Conservation (phyloP, 2,888 invertebrate species). For the Phasia obesa region DNA sequence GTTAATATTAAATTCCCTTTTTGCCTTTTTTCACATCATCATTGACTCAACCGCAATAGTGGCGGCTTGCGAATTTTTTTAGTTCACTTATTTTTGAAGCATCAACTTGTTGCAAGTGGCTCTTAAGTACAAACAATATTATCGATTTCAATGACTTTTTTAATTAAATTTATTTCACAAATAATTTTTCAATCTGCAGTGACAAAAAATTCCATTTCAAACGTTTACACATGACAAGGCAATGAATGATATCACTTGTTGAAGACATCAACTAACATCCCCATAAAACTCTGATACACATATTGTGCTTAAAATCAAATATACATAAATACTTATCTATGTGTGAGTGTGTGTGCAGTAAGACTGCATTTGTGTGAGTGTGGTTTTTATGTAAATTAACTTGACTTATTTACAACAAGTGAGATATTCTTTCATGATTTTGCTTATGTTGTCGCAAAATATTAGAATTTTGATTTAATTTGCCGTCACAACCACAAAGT, state of each 20-base stretch:
- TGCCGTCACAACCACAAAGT: background rate
- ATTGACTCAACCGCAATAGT: constrained; percentile 3
- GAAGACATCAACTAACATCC: constrained; percentile 10
- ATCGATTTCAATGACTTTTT: constrained; percentile 61
- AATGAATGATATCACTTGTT: constrained; percentile 42
- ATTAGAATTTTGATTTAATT: background rate
- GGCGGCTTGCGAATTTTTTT: background rate
- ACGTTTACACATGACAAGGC: constrained; percentile 54
- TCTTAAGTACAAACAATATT: constrained; percentile 52
- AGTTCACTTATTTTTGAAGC: background rate
- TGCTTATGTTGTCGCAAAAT: background rate
- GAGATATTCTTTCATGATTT: background rate
- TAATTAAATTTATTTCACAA: constrained; percentile 43
- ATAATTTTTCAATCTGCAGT: constrained; percentile 28
- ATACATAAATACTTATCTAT: background rate
- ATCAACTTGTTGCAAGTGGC: constrained; percentile 65
- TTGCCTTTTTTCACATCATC: background rate
- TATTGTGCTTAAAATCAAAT: constrained; percentile 24
- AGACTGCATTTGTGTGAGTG: background rate
- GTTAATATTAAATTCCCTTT: constrained; percentile 11
- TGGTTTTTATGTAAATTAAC: constrained; percentile 12
- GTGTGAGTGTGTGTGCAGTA: background rate
- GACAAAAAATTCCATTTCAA: constrained; percentile 55
- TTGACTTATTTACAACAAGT: background rate
- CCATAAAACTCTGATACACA: constrained; percentile 16